phyloP scores from a whole-genome alignment of 1,140 invertebrate genomes.

The Artemia franciscana region DNA sequence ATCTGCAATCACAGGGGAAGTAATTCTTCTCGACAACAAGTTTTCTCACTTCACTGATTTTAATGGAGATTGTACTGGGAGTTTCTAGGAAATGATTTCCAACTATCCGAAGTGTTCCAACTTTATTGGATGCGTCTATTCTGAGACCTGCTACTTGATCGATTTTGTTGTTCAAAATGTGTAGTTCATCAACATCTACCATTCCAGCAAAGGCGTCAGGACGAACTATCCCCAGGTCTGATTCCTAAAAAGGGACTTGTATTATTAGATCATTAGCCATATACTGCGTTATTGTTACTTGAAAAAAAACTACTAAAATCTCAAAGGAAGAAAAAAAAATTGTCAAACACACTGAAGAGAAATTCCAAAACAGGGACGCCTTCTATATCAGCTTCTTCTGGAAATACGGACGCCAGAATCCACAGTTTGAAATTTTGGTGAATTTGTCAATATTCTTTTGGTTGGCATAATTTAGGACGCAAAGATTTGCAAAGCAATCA shows the following conservation, averaged over 20 bases:
- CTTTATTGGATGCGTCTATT: slow-evolving; percentile 35
- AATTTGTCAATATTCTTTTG: too few species aligned
- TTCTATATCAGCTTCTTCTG: too few species aligned
- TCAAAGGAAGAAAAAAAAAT: too few species aligned
- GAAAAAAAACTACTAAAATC: too few species aligned
- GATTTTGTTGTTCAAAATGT: slow-evolving; percentile 47
- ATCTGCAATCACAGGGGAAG: slow-evolving; percentile 58
- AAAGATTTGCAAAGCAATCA: too few species aligned
- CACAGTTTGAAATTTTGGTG: too few species aligned
- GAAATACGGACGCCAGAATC: too few species aligned
- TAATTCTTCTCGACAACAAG: slow-evolving; percentile 45
- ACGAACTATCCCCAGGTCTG: slow-evolving; percentile 39
- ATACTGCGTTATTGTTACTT: too few species aligned
- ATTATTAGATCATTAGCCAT: too few species aligned
- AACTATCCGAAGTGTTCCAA: slow-evolving; percentile 39
- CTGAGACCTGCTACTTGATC: slow-evolving; percentile 46
- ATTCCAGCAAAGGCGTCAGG: slow-evolving; percentile 44
- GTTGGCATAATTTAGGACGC: too few species aligned
- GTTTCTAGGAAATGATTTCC: slow-evolving; percentile 56
- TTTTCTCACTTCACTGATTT: slow-evolving; percentile 27
- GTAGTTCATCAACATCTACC: slow-evolving; percentile 35
- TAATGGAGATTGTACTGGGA: slow-evolving; percentile 13
- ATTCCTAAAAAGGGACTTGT: slow-evolving; percentile 24
- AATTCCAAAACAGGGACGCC: too few species aligned
- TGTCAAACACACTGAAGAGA: too few species aligned